Percentiles rank a stretch among this genome's conserved stretches.
These are phyloP conservation scores for Phrynocephalus versicolor DNA, from an alignment of 2,113 vertebrate genomes.

Conservation along the genomic window DNA sequence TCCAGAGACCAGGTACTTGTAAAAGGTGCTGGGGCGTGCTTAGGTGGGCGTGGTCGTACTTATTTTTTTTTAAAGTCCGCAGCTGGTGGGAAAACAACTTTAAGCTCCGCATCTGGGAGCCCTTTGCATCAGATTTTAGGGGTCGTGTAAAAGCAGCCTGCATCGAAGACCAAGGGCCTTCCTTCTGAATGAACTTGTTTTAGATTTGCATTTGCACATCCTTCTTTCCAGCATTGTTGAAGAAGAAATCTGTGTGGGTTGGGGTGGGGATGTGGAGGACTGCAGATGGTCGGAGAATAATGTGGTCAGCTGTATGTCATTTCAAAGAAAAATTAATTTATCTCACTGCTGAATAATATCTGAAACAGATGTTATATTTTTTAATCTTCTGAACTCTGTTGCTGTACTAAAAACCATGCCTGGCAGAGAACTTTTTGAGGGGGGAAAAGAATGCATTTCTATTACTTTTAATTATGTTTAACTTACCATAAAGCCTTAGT, in stretches of 20 bases:
- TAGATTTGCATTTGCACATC: conserved; percentile 17
- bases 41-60: no score
- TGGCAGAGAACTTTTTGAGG: neutral
- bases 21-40: no score
- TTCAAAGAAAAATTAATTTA: conserved; percentile 70
- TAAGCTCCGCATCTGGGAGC: no score
- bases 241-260: conserved; percentile 33
- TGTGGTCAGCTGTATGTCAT: neutral
- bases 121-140: no score
- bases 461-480: conserved; percentile 36
- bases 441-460: neutral
- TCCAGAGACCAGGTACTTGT: no score
- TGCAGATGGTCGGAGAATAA: conserved; percentile 49
- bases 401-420: conserved; percentile 10
- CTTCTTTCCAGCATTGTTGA: conserved; percentile 59
- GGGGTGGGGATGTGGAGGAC: neutral
- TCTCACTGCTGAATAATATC: conserved; percentile 43
- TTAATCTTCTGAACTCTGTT: conserved; percentile 1
- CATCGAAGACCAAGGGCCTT: neutral
- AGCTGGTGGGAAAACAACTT: no score
- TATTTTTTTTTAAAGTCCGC: no score
- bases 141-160: neutral
- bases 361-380: conserved; percentile 34
- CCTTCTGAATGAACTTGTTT: neutral
- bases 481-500: conserved; percentile 31